Evolutionary conservation across 2,797 vertebrate species (phyloP).

Genomic region (Eulemur albifrons): DNA sequence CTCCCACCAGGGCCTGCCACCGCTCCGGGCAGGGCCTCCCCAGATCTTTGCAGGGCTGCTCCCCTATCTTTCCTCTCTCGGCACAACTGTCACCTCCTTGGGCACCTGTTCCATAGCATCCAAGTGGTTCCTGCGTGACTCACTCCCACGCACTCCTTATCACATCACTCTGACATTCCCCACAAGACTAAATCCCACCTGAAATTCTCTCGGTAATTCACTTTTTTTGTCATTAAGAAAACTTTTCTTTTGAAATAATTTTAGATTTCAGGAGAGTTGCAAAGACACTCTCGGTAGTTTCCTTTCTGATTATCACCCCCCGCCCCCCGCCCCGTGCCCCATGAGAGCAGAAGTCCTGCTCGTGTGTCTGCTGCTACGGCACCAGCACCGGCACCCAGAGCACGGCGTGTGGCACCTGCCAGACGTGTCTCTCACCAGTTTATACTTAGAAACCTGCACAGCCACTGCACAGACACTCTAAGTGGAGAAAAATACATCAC

Average conservation of each 20-base stretch:
- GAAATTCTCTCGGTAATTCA: background rate
- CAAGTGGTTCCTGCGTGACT: background rate
- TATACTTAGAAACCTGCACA: background rate
- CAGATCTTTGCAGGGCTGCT: background rate
- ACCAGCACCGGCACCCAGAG: fast-evolving
- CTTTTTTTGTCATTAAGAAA: background rate
- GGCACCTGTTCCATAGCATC: background rate
- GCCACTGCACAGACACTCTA: too few species aligned
- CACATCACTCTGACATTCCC: background rate
- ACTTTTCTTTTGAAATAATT: background rate
- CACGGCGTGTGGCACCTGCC: fast-evolving
- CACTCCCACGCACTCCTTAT: background rate
- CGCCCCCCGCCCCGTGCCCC: background rate
- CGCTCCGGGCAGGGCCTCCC: fast-evolving
- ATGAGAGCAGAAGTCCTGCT: fast-evolving
- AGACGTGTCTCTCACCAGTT: background rate
- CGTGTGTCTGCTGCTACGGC: too few species aligned
- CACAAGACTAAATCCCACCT: background rate
- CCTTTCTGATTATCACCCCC: background rate
- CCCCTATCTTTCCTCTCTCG: background rate
- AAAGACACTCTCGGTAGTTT: background rate
- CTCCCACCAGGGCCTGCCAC: background rate
- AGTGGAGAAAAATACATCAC: background rate
- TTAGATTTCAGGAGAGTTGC: background rate
- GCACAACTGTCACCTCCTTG: background rate